Base-by-base conservation (phyloP, 2,888 invertebrate genomes). In the Agrilus biguttatus region DNA sequence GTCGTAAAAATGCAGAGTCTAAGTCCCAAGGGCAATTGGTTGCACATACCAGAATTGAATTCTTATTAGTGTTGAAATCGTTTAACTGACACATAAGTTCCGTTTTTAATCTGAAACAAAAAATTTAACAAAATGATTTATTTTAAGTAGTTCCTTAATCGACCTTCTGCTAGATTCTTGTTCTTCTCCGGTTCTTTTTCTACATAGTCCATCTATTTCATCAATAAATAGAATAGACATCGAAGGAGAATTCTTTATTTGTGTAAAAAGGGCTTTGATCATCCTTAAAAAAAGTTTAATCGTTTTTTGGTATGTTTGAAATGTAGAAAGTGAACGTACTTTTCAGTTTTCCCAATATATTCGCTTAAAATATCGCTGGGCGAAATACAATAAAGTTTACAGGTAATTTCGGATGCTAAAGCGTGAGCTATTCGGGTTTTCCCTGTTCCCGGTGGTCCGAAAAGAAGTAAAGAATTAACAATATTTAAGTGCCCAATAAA, bases 11-110 rank as follows among this genome's bases (percentile, higher is more conserved):
- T 1, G 76, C 77, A 1, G 69, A 56, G 51, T 77, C 77, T 21
- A 77, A 58, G 46, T 77, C 76, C 76, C 76, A 76, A 1, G 77
- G 77, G 51, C 75, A 74, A 56, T 77, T 77, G 3, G 76, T 77
- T 13, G 75, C 75, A 51, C 72, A 71, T 19, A 76, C 58, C 13
- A 76, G 53, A 47, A 73, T 60, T 33, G 57, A 49, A 39, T 60
- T 58, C n/a, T 43, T 42, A 37, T 48, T 53, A n/a, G 57, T 49
- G 47, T 60, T 57, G 37, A 62, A 55, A 41, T 51, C 53, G 49
- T 72, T 69, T 54, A 76, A 62, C 56, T 74, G 73, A 43, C 67
- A 68, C 53, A 76, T 63, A 8, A 76, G 58, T 55, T 75, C 74
- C 0, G 73, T 74, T 58, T 75, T 74, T 34, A 75, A 61, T 37